These are phyloP conservation scores for Tholera decimalis DNA, from an alignment of 2,888 invertebrate genomes.

Conservation along the genomic window DNA sequence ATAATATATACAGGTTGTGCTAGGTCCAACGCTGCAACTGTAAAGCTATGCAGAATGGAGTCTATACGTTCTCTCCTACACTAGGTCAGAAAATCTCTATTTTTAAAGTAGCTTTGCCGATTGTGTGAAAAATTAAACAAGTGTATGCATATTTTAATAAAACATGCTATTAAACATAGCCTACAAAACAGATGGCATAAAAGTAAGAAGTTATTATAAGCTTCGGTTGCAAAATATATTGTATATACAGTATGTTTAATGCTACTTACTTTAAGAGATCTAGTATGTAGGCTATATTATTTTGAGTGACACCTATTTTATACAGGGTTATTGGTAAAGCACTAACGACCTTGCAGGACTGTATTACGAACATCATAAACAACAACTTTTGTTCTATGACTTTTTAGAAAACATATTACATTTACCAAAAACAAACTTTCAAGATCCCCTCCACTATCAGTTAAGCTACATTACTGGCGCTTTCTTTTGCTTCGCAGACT, in stretches of 20 bases:
- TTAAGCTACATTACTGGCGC: no score
- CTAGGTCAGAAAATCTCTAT: neutral
- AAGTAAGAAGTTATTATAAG: neutral
- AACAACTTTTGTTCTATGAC: no score
- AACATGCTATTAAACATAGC: slow-evolving; percentile 33
- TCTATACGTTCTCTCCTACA: slow-evolving; percentile 73
- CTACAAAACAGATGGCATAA: slow-evolving; percentile 12
- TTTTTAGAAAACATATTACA: no score
- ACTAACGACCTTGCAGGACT: no score
- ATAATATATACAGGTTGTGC: slow-evolving; percentile 76
- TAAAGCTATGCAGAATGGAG: slow-evolving; percentile 58
- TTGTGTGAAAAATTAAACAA: slow-evolving; percentile 13
- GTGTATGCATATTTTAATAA: neutral
- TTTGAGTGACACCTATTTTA: neutral
- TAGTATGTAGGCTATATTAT: slow-evolving; percentile 25
- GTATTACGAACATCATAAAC: no score
- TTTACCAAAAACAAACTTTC: no score
- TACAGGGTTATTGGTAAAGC: neutral
- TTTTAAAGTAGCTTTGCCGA: slow-evolving; percentile 14
- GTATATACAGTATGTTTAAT: no score
- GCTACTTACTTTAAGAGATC: neutral
- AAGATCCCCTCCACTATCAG: no score
- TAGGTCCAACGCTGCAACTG: slow-evolving; percentile 52
- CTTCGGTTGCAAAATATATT: neutral
- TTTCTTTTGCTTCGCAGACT: no score